Conservation (phyloP, 1,140 invertebrate genomes). For the Octopus sinensis region DNA sequence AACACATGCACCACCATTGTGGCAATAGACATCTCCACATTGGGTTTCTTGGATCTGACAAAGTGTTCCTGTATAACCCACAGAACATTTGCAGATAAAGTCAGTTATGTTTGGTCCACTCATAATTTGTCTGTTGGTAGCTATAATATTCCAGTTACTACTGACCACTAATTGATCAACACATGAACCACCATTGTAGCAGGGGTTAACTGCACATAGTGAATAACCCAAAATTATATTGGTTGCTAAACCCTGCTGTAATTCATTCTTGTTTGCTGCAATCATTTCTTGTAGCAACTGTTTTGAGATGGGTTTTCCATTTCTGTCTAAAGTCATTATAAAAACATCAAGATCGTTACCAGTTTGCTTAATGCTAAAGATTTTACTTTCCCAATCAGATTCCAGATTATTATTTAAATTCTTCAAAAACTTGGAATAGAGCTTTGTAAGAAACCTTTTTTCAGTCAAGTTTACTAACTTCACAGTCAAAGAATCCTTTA, state of each 20-base stretch:
- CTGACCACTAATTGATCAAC: conserved; percentile 61
- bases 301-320: neutral
- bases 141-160: conserved; percentile 70
- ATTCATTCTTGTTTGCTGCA: too few species aligned
- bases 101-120: conserved; percentile 91
- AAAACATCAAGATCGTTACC: neutral
- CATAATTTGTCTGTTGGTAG: conserved; percentile 78
- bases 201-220: conserved; percentile 26
- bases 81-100: conserved; percentile 80
- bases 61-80: conserved; percentile 79
- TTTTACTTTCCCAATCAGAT: neutral
- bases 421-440: conserved; percentile 73
- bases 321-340: neutral
- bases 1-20: conserved; percentile 83
- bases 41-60: conserved; percentile 69
- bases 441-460: conserved; percentile 70
- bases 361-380: neutral
- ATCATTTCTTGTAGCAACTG: neutral
- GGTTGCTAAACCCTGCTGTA: too few species aligned
- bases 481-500: conserved; percentile 78
- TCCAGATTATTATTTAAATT: conserved; percentile 21
- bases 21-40: conserved; percentile 89
- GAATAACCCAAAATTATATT: conserved; percentile 19
- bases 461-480: conserved; percentile 72
- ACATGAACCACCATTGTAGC: conserved; percentile 54